Conservation (phyloP, 2,113 vertebrate species). For the Anas platyrhynchos region DNA sequence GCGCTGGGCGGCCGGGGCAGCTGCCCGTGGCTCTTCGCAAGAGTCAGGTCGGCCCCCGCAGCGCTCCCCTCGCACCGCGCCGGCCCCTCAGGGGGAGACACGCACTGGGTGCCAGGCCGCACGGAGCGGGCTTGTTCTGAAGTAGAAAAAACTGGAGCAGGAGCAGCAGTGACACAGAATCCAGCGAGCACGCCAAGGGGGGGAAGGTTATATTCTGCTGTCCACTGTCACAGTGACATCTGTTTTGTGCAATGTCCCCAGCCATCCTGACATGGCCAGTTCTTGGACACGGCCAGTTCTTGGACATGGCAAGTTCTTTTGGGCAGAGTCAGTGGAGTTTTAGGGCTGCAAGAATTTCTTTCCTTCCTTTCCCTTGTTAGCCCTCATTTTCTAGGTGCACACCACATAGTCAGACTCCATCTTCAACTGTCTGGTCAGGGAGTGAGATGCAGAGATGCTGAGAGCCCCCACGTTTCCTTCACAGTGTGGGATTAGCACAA, state of each 20-base stretch:
- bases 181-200: background rate
- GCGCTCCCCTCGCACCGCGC: too few species aligned
- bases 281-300: too few species aligned
- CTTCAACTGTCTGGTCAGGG: rapidly evolving
- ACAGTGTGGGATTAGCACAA: too few species aligned
- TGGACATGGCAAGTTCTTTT: too few species aligned
- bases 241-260: background rate
- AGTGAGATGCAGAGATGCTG: background rate
- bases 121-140: background rate
- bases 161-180: background rate
- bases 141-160: background rate
- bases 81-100: too few species aligned
- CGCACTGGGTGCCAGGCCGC: background rate
- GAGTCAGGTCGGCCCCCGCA: background rate
- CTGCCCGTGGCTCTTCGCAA: too few species aligned
- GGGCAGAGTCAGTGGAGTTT: rapidly evolving
- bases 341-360: background rate
- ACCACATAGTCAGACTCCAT: background rate
- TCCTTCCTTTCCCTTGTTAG: too few species aligned
- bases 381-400: background rate
- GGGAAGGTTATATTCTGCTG: background rate
- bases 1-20: too few species aligned
- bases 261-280: background rate
- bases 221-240: too few species aligned
- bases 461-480: background rate